Conservation (phyloP, 1,140 invertebrate species). For the Pentalonia nigronervosa region DNA sequence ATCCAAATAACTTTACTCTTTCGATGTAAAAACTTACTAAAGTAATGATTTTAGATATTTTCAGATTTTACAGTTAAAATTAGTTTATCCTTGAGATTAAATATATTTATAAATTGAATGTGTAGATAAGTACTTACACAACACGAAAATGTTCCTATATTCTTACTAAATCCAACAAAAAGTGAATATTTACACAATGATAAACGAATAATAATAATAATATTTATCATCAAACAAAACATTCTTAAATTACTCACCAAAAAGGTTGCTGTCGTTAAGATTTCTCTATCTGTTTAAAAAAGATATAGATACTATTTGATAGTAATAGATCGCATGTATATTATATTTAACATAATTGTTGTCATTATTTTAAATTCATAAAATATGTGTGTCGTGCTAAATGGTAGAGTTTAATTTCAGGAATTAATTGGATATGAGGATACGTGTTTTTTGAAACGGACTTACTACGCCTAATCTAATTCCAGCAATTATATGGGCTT, state of each 20-base stretch:
- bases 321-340: background rate
- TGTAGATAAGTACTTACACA: background rate
- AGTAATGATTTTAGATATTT: background rate
- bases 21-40: background rate
- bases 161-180: no score
- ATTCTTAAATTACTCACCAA: background rate
- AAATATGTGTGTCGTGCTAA: background rate
- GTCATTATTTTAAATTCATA: background rate
- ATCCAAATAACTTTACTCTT: background rate
- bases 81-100: background rate
- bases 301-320: background rate
- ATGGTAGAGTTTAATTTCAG: background rate
- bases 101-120: background rate
- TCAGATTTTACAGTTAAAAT: background rate
- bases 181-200: background rate
- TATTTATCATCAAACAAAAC: background rate
- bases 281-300: background rate
- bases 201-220: background rate
- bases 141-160: no score
- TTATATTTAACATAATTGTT: background rate
- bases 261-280: background rate
- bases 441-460: background rate
- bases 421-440: background rate
- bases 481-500: background rate
- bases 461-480: background rate